Evolutionary conservation across 2,113 vertebrate genomes (phyloP), one percentile per base, ranked within the genome.

Genomic region (Butastur rufipennis): DNA sequence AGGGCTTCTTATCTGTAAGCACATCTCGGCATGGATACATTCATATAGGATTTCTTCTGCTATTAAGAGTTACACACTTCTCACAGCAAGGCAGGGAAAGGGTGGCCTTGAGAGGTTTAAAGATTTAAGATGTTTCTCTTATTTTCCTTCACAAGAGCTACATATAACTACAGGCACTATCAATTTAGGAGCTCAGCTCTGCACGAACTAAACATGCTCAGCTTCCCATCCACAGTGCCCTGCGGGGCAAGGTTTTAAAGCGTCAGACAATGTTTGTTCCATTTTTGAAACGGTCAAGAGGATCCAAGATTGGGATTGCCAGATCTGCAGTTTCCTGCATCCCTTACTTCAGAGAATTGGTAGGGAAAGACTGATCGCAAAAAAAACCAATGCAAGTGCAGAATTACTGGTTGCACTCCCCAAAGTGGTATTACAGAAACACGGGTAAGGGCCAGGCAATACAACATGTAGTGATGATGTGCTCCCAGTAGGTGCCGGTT

Each of bases 281-380:
- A 67, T 74, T 94, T 95, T 29, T 86, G 29, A 93, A 95, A 88
- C 81, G 95, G 90, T 97, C 92, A 96, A 95, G 88, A 93, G 86
- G 72, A 97, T 59, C 77, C 66, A 70, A 65, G 80, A 73, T 5
- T 56, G 59, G 32, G 80, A 93, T 40, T 84, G 72, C 38, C 48
- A 85, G 90, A 75, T 85, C 87, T 90, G 85, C 63, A 86, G 38
- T 93, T 89, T 91, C 65, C 62, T 58, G 31, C 62, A 52, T 70
- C 62, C 50, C 36, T 74, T 52, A 52, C 32, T 94, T 92, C 52
- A 67, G 75, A 75, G 47, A 75, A 96, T n/a, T 52, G 20, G 67
- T n/a, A 55, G n/a, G 45, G 42, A 45, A 83, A 70, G 90, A 86
- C n/a, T 18, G 53, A 90, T 38, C 5, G 5, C 38, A 80, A 86